Percentiles rank a stretch among this genome's conserved stretches.
phyloP scores from a whole-genome alignment of 2,888 invertebrate genomes.

The Rhodophaea formosa region DNA sequence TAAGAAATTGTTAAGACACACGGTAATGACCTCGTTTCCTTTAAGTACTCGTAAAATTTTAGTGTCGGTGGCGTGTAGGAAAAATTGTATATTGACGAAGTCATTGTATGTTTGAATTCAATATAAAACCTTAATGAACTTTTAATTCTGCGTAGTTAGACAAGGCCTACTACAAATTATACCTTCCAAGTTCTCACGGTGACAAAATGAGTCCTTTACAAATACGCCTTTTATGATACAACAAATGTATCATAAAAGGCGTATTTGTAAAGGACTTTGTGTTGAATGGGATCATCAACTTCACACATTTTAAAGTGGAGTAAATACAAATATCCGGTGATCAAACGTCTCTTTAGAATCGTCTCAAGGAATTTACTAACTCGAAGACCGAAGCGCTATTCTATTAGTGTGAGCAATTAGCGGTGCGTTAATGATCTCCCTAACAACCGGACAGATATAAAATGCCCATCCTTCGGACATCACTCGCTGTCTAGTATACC shows the following conservation, averaged over 20 bases:
- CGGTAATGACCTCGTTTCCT: slow-evolving; percentile 17
- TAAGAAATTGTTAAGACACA: slow-evolving; percentile 23
- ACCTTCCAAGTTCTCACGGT: slow-evolving; percentile 29
- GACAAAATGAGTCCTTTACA: slow-evolving; percentile 25
- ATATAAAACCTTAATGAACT: slow-evolving; percentile 3
- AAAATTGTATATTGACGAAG: slow-evolving; percentile 8
- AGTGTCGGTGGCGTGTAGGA: slow-evolving; percentile 4
- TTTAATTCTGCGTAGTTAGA: slow-evolving; percentile 7
- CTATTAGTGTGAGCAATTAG: slow-evolving; percentile 76
- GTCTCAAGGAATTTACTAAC: slow-evolving; percentile 71
- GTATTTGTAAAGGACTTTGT: neutral
- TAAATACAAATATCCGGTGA: slow-evolving; percentile 10
- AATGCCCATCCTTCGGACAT: slow-evolving; percentile 29
- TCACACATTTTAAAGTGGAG: neutral
- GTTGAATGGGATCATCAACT: neutral
- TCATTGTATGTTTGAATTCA: neutral
- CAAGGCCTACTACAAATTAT: slow-evolving; percentile 16
- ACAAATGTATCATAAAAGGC: no score
- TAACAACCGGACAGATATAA: slow-evolving; percentile 55
- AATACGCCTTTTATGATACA: neutral
- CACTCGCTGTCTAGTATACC: slow-evolving; percentile 37
- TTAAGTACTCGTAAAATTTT: slow-evolving; percentile 12
- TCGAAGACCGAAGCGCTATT: slow-evolving; percentile 63
- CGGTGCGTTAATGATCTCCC: slow-evolving; percentile 71
- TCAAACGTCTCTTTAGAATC: slow-evolving; percentile 55